phyloP scores from a whole-genome alignment of 2,888 invertebrate genomes.

The Yponomeuta sedellus region DNA sequence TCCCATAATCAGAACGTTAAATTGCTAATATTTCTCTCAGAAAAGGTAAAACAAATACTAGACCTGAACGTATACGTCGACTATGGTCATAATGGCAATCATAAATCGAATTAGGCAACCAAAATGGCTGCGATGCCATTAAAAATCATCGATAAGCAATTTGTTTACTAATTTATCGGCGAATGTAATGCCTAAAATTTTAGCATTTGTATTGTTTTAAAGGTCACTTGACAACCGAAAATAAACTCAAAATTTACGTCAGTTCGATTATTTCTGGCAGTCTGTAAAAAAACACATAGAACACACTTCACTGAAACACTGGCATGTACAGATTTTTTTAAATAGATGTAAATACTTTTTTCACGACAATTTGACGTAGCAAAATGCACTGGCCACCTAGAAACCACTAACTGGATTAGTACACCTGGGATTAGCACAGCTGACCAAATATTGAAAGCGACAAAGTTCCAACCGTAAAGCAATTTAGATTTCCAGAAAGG shows the following conservation, averaged over 20 bases:
- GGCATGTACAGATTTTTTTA: background rate
- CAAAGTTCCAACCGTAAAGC: slow-evolving; percentile 41
- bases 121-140: background rate
- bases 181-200: slow-evolving; percentile 3
- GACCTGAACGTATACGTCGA: background rate
- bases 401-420: slow-evolving; percentile 63
- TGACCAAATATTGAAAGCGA: slow-evolving; percentile 60
- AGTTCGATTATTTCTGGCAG: background rate
- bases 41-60: background rate
- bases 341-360: background rate
- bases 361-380: background rate
- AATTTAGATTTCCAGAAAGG: slow-evolving; percentile 35
- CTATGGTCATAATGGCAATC: background rate
- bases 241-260: slow-evolving; percentile 28
- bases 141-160: background rate
- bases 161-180: background rate
- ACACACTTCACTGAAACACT: background rate
- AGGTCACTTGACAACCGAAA: slow-evolving; percentile 33
- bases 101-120: slow-evolving; percentile 7
- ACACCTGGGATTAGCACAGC: slow-evolving; percentile 47
- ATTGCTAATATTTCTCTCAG: background rate
- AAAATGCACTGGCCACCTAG: slow-evolving; percentile 44
- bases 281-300: background rate
- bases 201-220: slow-evolving; percentile 18
- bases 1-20: background rate